phyloP scores from a whole-genome alignment of 2,888 invertebrate species.

The Drosophila acutilabella region DNA sequence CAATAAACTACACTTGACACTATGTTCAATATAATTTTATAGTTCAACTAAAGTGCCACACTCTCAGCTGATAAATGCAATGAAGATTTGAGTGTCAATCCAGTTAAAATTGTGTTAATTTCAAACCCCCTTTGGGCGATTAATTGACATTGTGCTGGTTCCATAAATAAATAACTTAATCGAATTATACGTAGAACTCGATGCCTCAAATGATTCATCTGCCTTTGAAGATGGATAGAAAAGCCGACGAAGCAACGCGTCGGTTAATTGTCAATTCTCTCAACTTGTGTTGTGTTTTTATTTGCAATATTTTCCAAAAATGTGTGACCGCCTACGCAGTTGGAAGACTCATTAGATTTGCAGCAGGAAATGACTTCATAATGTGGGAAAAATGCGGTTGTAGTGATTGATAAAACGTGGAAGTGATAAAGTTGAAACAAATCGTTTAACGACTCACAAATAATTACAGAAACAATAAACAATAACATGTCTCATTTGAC shows the following conservation, averaged over 20 bases:
- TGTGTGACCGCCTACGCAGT: slow-evolving; percentile 45
- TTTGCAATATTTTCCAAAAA: not conserved
- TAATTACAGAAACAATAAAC: slow-evolving; percentile 5
- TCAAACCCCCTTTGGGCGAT: slow-evolving; percentile 54
- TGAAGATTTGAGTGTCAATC: slow-evolving; percentile 39
- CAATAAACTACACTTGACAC: slow-evolving; percentile 5
- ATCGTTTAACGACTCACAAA: slow-evolving; percentile 56
- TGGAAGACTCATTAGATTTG: not conserved
- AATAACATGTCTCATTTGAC: slow-evolving; percentile 22
- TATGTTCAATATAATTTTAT: not conserved
- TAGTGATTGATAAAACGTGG: slow-evolving; percentile 39
- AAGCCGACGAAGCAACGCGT: slow-evolving; percentile 38
- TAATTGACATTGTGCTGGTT: slow-evolving; percentile 74
- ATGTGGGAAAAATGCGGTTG: slow-evolving; percentile 37
- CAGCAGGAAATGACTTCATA: slow-evolving; percentile 54
- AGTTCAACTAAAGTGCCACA: slow-evolving; percentile 27
- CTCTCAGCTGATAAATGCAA: slow-evolving; percentile 47
- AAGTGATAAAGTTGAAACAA: slow-evolving; percentile 41
- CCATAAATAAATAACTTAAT: slow-evolving; percentile 62
- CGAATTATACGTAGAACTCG: slow-evolving; percentile 55
- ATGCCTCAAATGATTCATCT: slow-evolving; percentile 48
- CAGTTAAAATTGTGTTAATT: slow-evolving; percentile 36
- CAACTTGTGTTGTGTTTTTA: slow-evolving; percentile 1
- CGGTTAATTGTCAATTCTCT: slow-evolving; percentile 45
- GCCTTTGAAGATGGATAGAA: slow-evolving; percentile 36